These are phyloP conservation scores for Polyodon spathula DNA, from an alignment of 2,113 vertebrate genomes.

Conservation along the genomic window DNA sequence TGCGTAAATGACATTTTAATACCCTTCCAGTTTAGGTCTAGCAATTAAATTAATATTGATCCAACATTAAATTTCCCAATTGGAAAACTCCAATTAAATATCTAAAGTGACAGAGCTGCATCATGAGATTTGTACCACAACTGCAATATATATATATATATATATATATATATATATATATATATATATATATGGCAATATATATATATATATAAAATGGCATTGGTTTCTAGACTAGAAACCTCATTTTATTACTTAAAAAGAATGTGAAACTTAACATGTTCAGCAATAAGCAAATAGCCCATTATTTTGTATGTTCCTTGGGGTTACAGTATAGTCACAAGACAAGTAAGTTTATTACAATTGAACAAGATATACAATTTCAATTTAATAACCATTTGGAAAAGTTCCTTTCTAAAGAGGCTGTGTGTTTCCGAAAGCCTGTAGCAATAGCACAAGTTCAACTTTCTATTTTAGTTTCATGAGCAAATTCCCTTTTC, in stretches of 20 bases:
- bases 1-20: background rate
- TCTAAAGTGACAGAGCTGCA: background rate
- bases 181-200: no score
- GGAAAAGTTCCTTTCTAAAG: background rate
- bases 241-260: no score
- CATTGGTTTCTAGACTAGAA: no score
- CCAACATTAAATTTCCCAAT: background rate
- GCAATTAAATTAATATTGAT: slow-evolving; percentile 9
- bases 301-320: background rate
- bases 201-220: no score
- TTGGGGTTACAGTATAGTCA: background rate
- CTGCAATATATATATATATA: no score
- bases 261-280: no score
- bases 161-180: no score
- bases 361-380: background rate
- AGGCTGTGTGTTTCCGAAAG: background rate
- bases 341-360: slow-evolving; percentile 3
- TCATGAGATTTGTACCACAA: background rate
- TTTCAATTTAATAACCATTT: background rate
- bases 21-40: background rate
- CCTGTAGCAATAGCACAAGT: slow-evolving; percentile 3
- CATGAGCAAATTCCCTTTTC: slow-evolving; percentile 10
- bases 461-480: slow-evolving; percentile 16
- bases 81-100: background rate
- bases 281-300: no score